These are phyloP conservation scores for Beris chalybata DNA, from an alignment of 2,888 invertebrate genomes.

Conservation along the genomic window DNA sequence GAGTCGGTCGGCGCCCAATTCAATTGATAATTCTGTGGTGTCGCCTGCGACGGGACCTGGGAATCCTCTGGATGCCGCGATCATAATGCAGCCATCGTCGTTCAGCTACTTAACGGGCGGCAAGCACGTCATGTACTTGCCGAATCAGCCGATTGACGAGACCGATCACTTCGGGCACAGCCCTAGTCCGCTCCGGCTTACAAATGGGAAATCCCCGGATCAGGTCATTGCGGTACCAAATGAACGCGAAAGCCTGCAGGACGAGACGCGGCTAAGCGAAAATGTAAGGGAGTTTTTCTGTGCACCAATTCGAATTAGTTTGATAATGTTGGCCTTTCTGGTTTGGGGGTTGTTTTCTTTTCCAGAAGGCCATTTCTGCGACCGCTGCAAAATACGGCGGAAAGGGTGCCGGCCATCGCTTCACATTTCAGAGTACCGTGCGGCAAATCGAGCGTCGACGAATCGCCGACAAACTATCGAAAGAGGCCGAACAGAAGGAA, in stretches of 20 bases:
- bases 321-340: too few relatives aligned
- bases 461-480: conserved; percentile 74
- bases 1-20: conserved; percentile 78
- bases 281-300: too few relatives aligned
- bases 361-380: too few relatives aligned
- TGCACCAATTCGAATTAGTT: too few relatives aligned
- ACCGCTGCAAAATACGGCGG: neutral
- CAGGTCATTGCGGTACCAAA: too few relatives aligned
- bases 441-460: conserved; percentile 76
- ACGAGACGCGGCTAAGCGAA: too few relatives aligned
- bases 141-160: conserved; percentile 47
- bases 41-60: neutral
- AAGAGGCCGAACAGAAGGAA: conserved; percentile 76
- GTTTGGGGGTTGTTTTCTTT: too few relatives aligned
- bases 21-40: conserved; percentile 59
- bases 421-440: conserved; percentile 83
- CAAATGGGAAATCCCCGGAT: neutral
- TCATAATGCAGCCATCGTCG: conserved; percentile 51
- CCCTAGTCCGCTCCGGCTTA: neutral
- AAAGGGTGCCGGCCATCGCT: conserved; percentile 61
- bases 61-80: neutral
- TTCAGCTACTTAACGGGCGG: conserved; percentile 65
- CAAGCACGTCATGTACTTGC: conserved; percentile 78
- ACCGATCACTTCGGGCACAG: conserved; percentile 38
- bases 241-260: too few relatives aligned